These are phyloP conservation scores for Epizoanthus illoricatus DNA, from an alignment of 92 coral and sea anemone genomes.

Conservation along the genomic window DNA sequence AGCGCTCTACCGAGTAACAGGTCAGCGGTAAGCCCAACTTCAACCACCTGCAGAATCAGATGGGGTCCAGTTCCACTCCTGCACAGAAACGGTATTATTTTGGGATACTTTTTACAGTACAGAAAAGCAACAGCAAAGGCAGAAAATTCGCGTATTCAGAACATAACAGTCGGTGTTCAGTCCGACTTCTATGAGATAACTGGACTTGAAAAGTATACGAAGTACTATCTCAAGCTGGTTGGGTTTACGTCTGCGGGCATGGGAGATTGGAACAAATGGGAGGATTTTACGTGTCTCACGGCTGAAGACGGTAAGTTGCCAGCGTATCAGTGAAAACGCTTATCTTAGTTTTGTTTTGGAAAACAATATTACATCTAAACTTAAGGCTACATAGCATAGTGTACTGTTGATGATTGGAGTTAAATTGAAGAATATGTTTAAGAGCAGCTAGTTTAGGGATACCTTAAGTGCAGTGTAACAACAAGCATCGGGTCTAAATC, in stretches of 20 bases:
- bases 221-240: conserved; percentile 41
- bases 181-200: not conserved
- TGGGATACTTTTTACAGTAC: conserved; percentile 43
- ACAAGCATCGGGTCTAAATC: too few relatives aligned
- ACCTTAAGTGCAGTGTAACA: too few relatives aligned
- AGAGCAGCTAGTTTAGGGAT: too few relatives aligned
- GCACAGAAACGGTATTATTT: conserved; percentile 43
- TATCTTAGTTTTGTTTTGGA: too few relatives aligned
- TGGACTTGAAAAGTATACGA: conserved; percentile 38
- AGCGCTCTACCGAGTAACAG: conserved; percentile 42
- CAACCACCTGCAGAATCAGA: conserved; percentile 33
- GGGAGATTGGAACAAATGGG: conserved; percentile 7
- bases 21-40: conserved; percentile 28
- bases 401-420: too few relatives aligned
- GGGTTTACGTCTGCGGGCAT: conserved; percentile 46
- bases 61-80: conserved; percentile 44
- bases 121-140: not conserved
- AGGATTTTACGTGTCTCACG: conserved; percentile 16
- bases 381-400: too few relatives aligned
- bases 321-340: not conserved
- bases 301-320: conserved; percentile 46
- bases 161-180: not conserved
- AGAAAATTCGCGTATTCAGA: not conserved
- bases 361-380: too few relatives aligned
- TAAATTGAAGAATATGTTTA: too few relatives aligned